Percentiles rank a stretch among this genome's conserved stretches.
These are phyloP conservation scores for Novumbra hubbsi DNA, from an alignment of 2,797 vertebrate species.

Conservation along the genomic window DNA sequence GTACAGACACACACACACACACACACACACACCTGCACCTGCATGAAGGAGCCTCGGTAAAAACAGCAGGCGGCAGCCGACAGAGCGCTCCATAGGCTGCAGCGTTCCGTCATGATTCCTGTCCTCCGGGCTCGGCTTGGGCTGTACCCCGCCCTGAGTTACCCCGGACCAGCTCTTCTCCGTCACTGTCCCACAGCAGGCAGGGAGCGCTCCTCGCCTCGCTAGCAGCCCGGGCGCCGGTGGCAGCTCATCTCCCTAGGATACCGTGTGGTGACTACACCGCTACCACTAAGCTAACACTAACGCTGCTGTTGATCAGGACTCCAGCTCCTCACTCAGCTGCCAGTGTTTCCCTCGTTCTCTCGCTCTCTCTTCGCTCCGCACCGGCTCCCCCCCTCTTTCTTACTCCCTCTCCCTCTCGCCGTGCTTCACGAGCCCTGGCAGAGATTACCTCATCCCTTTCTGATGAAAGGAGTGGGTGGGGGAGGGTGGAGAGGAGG, in stretches of 20 bases:
- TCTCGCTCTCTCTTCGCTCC: slow-evolving; percentile 27
- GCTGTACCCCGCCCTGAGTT: slow-evolving; percentile 14
- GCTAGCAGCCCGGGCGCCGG: not conserved
- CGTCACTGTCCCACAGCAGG: slow-evolving; percentile 64
- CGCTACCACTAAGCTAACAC: slow-evolving; percentile 26
- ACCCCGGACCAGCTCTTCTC: slow-evolving; percentile 46
- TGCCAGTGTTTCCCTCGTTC: slow-evolving; percentile 35
- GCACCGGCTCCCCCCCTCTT: slow-evolving; percentile 46
- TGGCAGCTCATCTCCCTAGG: not conserved
- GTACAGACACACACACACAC: not conserved
- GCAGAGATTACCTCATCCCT: slow-evolving; percentile 85
- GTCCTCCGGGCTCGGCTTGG: slow-evolving; percentile 25
- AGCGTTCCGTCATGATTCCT: slow-evolving; percentile 89
- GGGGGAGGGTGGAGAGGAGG: slow-evolving; percentile 69
- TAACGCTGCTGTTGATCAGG: slow-evolving; percentile 45
- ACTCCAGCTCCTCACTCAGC: slow-evolving; percentile 33
- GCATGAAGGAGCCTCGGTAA: slow-evolving; percentile 97
- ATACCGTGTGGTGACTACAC: not conserved
- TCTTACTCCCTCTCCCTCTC: slow-evolving; percentile 35
- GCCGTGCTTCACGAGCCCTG: slow-evolving; percentile 75
- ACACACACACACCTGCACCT: slow-evolving; percentile 89
- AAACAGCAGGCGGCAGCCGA: slow-evolving; percentile 98
- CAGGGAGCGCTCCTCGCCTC: slow-evolving; percentile 44
- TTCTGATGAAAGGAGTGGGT: slow-evolving; percentile 79
- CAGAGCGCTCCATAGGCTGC: slow-evolving; percentile 97